Conservation (phyloP, 2,113 vertebrate species). For the Hippopotamus amphibius region DNA sequence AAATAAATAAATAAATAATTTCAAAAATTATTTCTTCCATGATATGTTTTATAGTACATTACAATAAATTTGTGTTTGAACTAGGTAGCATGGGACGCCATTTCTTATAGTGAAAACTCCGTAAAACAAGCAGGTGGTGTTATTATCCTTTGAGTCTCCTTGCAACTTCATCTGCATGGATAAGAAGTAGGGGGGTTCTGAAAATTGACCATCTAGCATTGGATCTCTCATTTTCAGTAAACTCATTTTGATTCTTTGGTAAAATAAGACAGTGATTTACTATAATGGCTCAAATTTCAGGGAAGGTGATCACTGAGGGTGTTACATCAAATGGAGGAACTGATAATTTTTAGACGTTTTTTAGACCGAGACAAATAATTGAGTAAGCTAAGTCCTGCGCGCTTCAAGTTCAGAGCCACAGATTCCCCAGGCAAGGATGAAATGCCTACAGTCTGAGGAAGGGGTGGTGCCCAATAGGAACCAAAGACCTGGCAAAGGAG, state of each 20-base stretch:
- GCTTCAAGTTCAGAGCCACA: not conserved
- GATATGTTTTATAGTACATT: not conserved
- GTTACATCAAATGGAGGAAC: not conserved
- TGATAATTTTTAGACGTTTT: not conserved
- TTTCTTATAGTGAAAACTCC: not conserved
- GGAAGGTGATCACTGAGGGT: not conserved
- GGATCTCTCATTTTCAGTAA: not conserved
- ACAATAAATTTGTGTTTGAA: slow-evolving; percentile 16
- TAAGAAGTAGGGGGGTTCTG: not conserved
- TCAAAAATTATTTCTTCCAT: not conserved
- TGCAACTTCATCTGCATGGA: not conserved
- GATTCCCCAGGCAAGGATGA: not conserved
- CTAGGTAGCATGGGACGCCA: not conserved
- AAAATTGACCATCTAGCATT: not conserved
- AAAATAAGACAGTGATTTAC: not conserved
- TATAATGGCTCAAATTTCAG: not conserved
- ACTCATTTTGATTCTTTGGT: slow-evolving; percentile 24
- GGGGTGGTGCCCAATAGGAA: not conserved
- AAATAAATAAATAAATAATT: too few relatives aligned
- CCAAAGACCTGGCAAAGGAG: not conserved
- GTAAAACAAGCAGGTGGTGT: not conserved
- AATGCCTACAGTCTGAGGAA: not conserved
- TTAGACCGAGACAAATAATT: slow-evolving; percentile 13
- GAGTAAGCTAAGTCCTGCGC: not conserved
- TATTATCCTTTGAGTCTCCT: not conserved